A percentile compares a stretch with the other conserved stretches of the same genome.
These are phyloP conservation scores for Capreolus pygargus DNA, from an alignment of 2,113 vertebrate species.

Conservation along the genomic window DNA sequence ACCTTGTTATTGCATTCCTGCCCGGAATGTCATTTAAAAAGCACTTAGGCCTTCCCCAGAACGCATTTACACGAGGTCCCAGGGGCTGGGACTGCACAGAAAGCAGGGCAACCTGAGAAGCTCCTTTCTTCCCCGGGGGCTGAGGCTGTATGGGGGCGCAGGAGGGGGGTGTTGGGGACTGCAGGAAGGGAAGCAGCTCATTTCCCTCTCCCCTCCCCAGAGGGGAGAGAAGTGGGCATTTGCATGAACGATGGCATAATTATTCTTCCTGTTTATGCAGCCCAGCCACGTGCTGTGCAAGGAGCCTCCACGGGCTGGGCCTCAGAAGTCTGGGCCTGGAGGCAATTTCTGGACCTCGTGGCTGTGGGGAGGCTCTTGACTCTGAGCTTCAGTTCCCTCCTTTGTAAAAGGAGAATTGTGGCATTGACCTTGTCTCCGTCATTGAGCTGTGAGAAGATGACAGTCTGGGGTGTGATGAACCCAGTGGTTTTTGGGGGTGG, in stretches of 20 bases:
- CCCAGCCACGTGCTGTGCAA: accelerated
- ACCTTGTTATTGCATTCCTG: neutral
- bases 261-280: neutral
- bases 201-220: neutral
- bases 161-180: neutral
- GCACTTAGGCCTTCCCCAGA: neutral
- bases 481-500: neutral
- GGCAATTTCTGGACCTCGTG: neutral
- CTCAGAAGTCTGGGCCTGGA: neutral
- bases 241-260: accelerated
- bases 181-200: neutral
- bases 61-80: neutral
- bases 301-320: too few relatives aligned
- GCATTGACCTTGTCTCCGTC: neutral
- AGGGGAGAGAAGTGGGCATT: neutral
- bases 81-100: neutral
- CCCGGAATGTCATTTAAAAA: slow-evolving; percentile 7
- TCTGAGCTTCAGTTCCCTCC: neutral
- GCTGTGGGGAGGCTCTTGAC: neutral
- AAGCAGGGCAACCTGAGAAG: neutral
- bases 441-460: neutral
- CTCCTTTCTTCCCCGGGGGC: neutral
- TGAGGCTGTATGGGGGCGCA: neutral
- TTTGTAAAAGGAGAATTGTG: neutral
- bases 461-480: too few relatives aligned